Conservation (phyloP, 2,888 invertebrate species). For the Chymomyza caudatula region DNA sequence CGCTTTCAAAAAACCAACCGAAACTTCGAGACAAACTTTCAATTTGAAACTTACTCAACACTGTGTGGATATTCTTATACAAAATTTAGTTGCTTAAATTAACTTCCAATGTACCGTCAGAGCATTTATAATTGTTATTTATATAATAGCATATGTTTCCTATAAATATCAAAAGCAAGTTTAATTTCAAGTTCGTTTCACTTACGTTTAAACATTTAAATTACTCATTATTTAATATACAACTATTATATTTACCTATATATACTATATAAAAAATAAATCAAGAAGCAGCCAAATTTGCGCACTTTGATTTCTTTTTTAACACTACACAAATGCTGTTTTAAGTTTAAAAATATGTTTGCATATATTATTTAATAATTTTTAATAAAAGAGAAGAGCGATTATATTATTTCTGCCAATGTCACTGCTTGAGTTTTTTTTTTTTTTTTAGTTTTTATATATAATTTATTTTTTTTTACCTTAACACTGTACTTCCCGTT, state of each 20-base stretch:
- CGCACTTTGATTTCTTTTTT: constrained; percentile 53
- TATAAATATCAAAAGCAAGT: constrained; percentile 34
- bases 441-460: not conserved
- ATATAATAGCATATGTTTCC: constrained; percentile 53
- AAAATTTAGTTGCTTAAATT: constrained; percentile 53
- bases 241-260: not conserved
- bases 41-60: not conserved
- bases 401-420: not conserved
- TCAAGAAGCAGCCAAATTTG: not conserved
- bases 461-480: not conserved
- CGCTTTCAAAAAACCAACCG: not conserved
- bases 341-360: constrained; percentile 56
- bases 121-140: constrained; percentile 72
- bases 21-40: not conserved
- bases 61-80: not conserved
- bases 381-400: constrained; percentile 26
- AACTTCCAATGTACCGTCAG: constrained; percentile 71
- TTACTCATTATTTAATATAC: constrained; percentile 5
- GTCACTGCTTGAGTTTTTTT: constrained; percentile 1
- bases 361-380: constrained; percentile 64
- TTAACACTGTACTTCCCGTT: no score
- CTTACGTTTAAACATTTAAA: constrained; percentile 1
- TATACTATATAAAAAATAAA: constrained; percentile 4
- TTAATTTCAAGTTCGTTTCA: constrained; percentile 31
- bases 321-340: constrained; percentile 35